Evolutionary conservation across 2,888 invertebrate genomes (phyloP), one percentile per base, ranked within the genome.

Genomic region (Drosophila vallismaia): DNA sequence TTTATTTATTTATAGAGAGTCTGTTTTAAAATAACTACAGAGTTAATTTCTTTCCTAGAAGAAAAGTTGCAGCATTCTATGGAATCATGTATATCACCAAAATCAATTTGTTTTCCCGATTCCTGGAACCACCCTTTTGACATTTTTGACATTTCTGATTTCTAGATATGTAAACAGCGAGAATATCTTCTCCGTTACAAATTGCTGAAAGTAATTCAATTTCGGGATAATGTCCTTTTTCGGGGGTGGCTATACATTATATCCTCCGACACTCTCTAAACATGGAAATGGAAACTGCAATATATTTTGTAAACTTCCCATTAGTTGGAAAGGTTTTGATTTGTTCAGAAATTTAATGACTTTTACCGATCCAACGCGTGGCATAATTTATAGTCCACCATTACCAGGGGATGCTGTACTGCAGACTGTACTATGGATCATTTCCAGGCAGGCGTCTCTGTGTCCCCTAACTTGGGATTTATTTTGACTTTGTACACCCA

Each of bases 181-280:
- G 77, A 77, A 54, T 57, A 71, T 57, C 64, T 79, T 75, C 76
- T 75, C 76, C 76, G 59, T 82, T 81, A 87, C 88, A 87, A 89
- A 88, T 88, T 85, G 87, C 78, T 81, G 51, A 49, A 70, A 88
- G 76, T 77, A 79, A 86, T 78, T 86, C 79, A 74, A 86, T 83
- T 77, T 76, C 79, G 79, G 19, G 19, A 80, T 87, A 86, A 83
- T 78, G 74, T 72, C 52, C 24, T 42, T 33, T 26, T 10, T 4
- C 42, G n/a, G 28, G 50, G 63, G 57, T 29, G 68, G 26, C 28
- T 51, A 69, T 73, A 76, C 74, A 76, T 79, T 75, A 67, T 56
- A 54, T 60, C 50, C n/a, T 40, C 38, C 50, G 76, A 68, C 73
- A 80, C 67, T 68, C 63, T 46, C 74, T 78, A 74, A 80, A 73